Base-by-base conservation (phyloP, 2,797 vertebrate genomes). In the Sebastes hopkinsi region DNA sequence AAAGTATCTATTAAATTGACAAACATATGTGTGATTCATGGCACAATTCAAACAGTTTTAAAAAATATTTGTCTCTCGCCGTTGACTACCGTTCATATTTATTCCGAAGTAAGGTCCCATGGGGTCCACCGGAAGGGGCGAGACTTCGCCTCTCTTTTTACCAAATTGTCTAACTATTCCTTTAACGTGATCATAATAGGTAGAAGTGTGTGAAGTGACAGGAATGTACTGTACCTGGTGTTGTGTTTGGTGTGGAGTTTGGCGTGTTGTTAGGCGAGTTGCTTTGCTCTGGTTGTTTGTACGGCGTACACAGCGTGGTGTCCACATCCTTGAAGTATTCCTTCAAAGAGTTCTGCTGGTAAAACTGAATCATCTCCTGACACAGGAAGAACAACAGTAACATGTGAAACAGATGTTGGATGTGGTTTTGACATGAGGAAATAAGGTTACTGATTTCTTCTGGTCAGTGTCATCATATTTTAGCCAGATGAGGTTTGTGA, bases 261-360 rank as follows among this genome's bases (percentile, higher is more conserved):
- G 60, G 61, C 4, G 80, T 85, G 82, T 61, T 77, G 58, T 84
- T 70, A 0, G 86, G 75, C 0, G 72, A 67, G 65, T 82, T 72
- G 73, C 79, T 95, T 61, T 95, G 95, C 90, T 97, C 97, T 0
- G 96, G 95, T 5, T 98, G 96, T 89, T 98, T 97, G 91, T 91
- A 97, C 2, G 98, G 95, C 13, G 95, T 96, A 80, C 92, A 88
- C 23, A 99, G 90, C 0, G 91, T 93, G 2, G 97, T 97, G 89
- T 99, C 98, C 55, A 99, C 93, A 0, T 96, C 96, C 88, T 96
- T 98, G 89, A 99, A 98, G 85, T 97, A 98, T 80, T 99, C 98
- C 90, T 96, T 97, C 78, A 99, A 93, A 5, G 98, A 97, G 88
- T 95, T 97, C 66, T 94, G 90, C 89, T 97, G 97, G 90, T 98